A percentile compares a stretch with the other conserved stretches of the same genome.
Evolutionary conservation across 2,888 invertebrate species (phyloP).

Genomic region (Synergus umbraculus): DNA sequence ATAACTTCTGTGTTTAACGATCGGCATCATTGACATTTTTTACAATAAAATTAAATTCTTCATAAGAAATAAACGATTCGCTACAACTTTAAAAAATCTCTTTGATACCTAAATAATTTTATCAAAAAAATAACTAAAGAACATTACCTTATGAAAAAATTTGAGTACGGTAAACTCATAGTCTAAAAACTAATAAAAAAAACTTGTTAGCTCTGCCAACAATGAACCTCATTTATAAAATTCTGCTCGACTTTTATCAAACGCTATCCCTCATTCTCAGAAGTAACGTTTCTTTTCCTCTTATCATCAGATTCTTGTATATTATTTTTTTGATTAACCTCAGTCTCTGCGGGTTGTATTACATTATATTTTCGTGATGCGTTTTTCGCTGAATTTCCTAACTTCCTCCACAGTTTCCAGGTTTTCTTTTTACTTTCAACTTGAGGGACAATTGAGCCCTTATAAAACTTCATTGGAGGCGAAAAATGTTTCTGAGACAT

Average conservation of each 20-base stretch:
- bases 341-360: neutral
- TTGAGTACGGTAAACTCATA: slow-evolving; percentile 4
- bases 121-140: neutral
- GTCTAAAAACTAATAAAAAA: slow-evolving; percentile 13
- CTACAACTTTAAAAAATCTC: neutral
- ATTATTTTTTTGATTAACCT: neutral
- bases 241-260: neutral
- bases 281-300: neutral
- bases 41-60: neutral
- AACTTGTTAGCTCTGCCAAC: neutral
- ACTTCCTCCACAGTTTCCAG: slow-evolving; percentile 64
- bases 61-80: neutral
- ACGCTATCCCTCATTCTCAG: neutral
- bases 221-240: neutral
- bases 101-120: neutral
- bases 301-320: neutral
- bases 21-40: neutral
- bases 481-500: neutral
- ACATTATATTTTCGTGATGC: slow-evolving; percentile 37
- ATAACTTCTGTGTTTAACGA: neutral
- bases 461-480: slow-evolving; percentile 3
- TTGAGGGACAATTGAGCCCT: slow-evolving; percentile 13
- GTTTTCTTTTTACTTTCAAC: neutral
- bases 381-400: slow-evolving; percentile 35
- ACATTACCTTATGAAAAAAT: neutral